Conservation (phyloP, 2,888 invertebrate genomes). For the Cryptocheilus praepositus region DNA sequence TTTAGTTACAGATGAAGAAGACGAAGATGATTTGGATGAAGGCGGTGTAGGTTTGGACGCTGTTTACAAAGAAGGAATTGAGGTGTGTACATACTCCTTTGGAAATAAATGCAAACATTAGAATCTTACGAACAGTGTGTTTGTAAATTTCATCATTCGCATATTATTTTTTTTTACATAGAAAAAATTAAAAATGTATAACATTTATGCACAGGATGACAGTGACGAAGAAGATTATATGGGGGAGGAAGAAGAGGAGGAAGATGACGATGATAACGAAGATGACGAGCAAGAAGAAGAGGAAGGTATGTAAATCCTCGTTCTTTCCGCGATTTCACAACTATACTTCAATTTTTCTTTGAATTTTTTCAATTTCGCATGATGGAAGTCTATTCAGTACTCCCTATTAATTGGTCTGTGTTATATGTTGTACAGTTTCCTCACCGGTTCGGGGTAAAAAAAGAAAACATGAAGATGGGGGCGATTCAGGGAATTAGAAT, state of each 20-base stretch:
- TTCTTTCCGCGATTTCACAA: conserved; percentile 6
- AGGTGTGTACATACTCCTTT: conserved; percentile 74
- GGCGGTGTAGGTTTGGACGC: conserved; percentile 82
- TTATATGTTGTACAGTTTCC: conserved; percentile 69
- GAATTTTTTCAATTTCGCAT: conserved; percentile 12
- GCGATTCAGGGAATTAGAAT: conserved; percentile 72
- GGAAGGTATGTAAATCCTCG: conserved; percentile 69
- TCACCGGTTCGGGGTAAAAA: conserved; percentile 82
- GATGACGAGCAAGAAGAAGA: conserved; percentile 73
- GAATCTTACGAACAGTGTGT: no score
- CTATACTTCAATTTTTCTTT: conserved; percentile 14
- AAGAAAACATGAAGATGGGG: conserved; percentile 83
- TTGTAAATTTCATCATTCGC: not conserved
- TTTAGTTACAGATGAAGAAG: conserved; percentile 78
- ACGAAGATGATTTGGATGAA: conserved; percentile 81
- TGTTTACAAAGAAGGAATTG: conserved; percentile 82
- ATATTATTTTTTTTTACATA: conserved; percentile 8
- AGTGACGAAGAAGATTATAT: conserved; percentile 80
- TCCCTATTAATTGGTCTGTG: not conserved
- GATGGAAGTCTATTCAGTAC: no score
- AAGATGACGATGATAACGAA: conserved; percentile 78
- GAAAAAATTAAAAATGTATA: conserved; percentile 64
- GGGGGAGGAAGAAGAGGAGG: conserved; percentile 80
- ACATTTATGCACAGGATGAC: conserved; percentile 72
- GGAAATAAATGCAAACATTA: not conserved